phyloP scores from a whole-genome alignment of 2,888 invertebrate genomes.

The Euplexia lucipara region DNA sequence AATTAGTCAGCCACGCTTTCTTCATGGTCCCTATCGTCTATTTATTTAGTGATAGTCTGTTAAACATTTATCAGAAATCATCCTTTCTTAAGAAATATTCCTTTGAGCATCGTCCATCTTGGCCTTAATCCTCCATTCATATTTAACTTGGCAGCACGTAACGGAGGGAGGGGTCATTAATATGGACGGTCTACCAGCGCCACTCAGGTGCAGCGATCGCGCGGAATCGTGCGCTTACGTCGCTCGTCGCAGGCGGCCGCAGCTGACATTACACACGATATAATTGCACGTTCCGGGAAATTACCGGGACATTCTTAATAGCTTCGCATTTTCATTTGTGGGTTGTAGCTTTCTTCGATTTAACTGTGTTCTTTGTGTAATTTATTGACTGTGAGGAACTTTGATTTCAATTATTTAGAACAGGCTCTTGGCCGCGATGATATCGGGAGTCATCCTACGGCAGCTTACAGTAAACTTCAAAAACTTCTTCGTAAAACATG shows the following conservation, averaged over 20 bases:
- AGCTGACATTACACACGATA: slow-evolving; percentile 44
- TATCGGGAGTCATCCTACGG: no score
- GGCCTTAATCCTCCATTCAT: slow-evolving; percentile 49
- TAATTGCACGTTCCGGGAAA: slow-evolving; percentile 40
- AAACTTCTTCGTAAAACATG: no score
- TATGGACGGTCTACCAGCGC: slow-evolving; percentile 7
- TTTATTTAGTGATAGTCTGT: neutral
- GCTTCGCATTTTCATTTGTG: slow-evolving; percentile 2
- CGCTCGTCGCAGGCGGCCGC: slow-evolving; percentile 4
- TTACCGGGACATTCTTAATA: slow-evolving; percentile 9
- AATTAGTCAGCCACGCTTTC: neutral
- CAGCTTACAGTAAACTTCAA: no score
- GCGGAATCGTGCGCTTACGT: slow-evolving; percentile 31
- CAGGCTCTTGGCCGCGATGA: no score
- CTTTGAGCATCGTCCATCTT: slow-evolving; percentile 4
- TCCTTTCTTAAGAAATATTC: neutral
- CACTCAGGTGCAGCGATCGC: slow-evolving; percentile 17
- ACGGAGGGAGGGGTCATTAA: slow-evolving; percentile 30
- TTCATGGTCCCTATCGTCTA: neutral
- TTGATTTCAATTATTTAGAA: neutral
- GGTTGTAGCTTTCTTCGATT: neutral
- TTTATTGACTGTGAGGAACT: neutral
- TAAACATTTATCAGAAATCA: no score
- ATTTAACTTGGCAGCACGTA: slow-evolving; percentile 26
- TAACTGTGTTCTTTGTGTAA: neutral